Percentiles rank a stretch among this genome's conserved stretches.
phyloP scores from a whole-genome alignment of 2,797 vertebrate genomes.

The Anisognathus igniventris region DNA sequence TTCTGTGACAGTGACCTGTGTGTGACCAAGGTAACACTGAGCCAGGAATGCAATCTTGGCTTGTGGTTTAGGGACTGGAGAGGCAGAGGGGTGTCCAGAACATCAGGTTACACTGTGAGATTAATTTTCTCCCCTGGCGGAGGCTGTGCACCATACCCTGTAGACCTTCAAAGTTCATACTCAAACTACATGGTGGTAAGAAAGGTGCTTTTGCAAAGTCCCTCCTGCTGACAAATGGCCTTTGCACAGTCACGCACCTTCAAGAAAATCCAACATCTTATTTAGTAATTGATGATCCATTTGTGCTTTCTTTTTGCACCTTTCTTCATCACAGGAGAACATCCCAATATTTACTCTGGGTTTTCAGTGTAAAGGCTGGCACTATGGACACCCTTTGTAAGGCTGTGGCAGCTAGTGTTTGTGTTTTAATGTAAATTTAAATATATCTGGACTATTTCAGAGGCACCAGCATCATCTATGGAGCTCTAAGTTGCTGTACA shows the following conservation, averaged over 20 bases:
- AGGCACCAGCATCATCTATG: not conserved
- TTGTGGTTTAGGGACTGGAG: not conserved
- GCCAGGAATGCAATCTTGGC: not conserved
- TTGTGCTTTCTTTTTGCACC: not conserved
- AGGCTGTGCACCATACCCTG: not conserved
- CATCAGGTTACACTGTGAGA: not conserved
- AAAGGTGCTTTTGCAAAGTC: not conserved
- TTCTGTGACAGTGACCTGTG: not conserved
- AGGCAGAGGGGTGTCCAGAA: not conserved
- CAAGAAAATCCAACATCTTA: not conserved
- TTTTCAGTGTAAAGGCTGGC: not conserved
- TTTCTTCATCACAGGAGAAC: not conserved
- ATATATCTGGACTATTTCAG: not conserved
- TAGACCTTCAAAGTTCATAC: not conserved
- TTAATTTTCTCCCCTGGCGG: not conserved
- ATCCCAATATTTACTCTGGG: not conserved
- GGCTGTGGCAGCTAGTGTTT: not conserved
- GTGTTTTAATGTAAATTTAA: not conserved
- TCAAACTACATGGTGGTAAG: not conserved
- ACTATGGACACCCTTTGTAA: not conserved
- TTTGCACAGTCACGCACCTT: not conserved
- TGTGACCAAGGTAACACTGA: not conserved
- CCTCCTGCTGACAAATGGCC: not conserved
- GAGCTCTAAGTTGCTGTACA: not conserved
- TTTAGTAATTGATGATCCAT: not conserved